These are phyloP conservation scores for Thaumatotibia leucotreta DNA, from an alignment of 1,140 invertebrate genomes.

Conservation along the genomic window DNA sequence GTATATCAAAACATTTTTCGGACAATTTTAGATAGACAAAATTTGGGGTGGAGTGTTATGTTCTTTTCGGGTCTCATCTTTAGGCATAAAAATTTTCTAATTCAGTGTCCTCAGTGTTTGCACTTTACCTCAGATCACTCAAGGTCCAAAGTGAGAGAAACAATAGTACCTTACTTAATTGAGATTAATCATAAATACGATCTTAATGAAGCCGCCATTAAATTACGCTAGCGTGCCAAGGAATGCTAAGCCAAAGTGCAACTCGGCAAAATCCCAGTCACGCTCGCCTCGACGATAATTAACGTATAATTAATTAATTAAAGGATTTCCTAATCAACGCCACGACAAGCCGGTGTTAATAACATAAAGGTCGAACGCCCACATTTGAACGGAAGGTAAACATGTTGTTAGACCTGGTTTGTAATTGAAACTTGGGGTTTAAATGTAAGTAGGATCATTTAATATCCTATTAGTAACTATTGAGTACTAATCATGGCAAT, in stretches of 20 bases:
- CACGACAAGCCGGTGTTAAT: conserved; percentile 14
- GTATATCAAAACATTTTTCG: too few relatives aligned
- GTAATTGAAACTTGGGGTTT: not conserved
- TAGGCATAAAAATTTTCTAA: too few relatives aligned
- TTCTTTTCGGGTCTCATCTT: too few relatives aligned
- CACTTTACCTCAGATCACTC: not conserved
- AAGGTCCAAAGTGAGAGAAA: not conserved
- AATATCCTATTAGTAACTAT: not conserved
- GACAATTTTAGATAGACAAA: too few relatives aligned
- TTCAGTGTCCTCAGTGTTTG: too few relatives aligned
- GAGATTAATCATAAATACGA: not conserved
- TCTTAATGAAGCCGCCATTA: conserved; percentile 3
- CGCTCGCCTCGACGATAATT: conserved; percentile 25
- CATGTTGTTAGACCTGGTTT: not conserved
- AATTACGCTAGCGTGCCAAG: conserved; percentile 11
- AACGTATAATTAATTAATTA: conserved; percentile 23
- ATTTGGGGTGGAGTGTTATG: too few relatives aligned
- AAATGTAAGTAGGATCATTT: not conserved
- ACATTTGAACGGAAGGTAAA: conserved; percentile 12
- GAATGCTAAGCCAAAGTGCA: conserved; percentile 12
- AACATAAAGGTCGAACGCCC: conserved; percentile 10
- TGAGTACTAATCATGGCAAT: not conserved
- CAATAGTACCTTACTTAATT: not conserved
- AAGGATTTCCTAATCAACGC: conserved; percentile 19
- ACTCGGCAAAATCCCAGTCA: conserved; percentile 10